Evolutionary conservation across 1,140 invertebrate species (phyloP).

Genomic region (Neodiprion fabricii): DNA sequence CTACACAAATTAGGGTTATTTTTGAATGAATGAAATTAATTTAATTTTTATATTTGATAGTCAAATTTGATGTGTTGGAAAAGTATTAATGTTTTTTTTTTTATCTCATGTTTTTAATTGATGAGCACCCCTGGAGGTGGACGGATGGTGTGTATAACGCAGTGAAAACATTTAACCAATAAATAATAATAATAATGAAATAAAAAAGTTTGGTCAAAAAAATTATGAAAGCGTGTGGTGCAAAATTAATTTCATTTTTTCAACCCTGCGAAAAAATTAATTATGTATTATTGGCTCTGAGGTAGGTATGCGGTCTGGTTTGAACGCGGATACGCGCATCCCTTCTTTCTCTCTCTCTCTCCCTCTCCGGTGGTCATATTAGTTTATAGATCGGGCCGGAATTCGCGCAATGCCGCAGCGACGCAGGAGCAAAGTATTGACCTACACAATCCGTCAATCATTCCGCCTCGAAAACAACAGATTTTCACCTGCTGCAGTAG

Average conservation of each 20-base stretch:
- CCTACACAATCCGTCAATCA: background rate
- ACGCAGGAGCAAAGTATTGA: background rate
- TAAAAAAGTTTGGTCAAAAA: background rate
- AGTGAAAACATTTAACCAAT: background rate
- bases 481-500: too few species aligned
- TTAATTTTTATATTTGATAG: too few species aligned
- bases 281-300: slow-evolving; percentile 6
- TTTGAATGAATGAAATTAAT: too few species aligned
- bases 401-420: background rate
- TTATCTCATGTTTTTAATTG: background rate
- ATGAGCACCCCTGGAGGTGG: background rate
- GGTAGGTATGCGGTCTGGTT: background rate
- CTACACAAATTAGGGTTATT: too few species aligned
- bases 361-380: background rate
- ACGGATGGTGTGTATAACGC: background rate
- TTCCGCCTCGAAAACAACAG: background rate
- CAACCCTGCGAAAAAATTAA: background rate
- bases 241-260: slow-evolving; percentile 7
- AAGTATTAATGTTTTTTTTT: too few species aligned
- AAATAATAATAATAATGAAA: background rate
- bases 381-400: background rate
- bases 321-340: background rate
- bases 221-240: background rate
- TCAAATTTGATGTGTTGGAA: too few species aligned
- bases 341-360: background rate